Percentiles rank a stretch among this genome's conserved stretches.
Evolutionary conservation across 2,113 vertebrate species (phyloP).

Genomic region (Apistogramma diplotaenia): DNA sequence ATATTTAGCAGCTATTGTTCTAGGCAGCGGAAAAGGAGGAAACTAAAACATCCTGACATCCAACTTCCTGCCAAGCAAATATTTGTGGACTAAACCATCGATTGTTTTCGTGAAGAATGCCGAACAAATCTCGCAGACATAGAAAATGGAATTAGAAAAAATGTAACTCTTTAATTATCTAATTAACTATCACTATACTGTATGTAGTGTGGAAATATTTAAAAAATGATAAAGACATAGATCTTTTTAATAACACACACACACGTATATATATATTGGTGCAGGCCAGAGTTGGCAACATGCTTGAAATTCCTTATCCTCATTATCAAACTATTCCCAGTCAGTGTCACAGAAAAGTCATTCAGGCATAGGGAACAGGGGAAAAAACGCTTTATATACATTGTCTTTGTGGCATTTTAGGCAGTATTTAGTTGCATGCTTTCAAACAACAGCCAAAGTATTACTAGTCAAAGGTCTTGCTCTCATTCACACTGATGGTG

Average conservation of each 20-base stretch:
- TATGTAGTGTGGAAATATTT: not conserved
- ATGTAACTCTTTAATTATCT: accelerated
- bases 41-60: constrained; percentile 79
- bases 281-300: not conserved
- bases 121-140: not conserved
- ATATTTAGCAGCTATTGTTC: constrained; percentile 72
- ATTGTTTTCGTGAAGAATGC: constrained; percentile 32
- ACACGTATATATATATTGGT: not conserved
- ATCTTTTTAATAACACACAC: not conserved
- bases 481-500: not conserved
- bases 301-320: constrained; percentile 21
- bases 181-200: not conserved
- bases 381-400: not conserved
- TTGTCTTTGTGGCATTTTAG: not conserved
- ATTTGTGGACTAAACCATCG: constrained; percentile 36
- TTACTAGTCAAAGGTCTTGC: not conserved
- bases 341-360: not conserved
- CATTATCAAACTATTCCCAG: not conserved
- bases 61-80: constrained; percentile 73
- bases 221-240: accelerated
- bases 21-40: constrained; percentile 74
- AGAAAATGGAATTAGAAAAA: constrained; percentile 4
- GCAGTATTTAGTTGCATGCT: not conserved
- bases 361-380: not conserved
- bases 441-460: not conserved